phyloP scores from a whole-genome alignment of 64 coral and sea anemone genomes.

The Montipora foliosa region DNA sequence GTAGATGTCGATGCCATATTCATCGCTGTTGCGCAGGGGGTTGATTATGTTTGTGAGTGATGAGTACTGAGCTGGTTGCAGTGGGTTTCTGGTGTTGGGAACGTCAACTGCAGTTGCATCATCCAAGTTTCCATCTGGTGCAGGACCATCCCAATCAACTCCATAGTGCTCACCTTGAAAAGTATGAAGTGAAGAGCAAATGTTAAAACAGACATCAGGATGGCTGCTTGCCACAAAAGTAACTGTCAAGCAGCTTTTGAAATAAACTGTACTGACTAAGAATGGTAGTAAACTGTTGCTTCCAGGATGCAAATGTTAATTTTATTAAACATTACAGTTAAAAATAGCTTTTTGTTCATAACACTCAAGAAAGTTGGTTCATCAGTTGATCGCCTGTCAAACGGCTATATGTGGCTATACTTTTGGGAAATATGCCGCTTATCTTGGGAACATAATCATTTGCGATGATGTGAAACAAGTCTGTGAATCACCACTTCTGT shows the following conservation, averaged over 20 bases:
- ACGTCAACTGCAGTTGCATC: slow-evolving; percentile 28
- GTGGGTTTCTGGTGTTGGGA: slow-evolving; percentile 19
- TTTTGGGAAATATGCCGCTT: background rate
- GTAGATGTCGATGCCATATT: slow-evolving; percentile 6
- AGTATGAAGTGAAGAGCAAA: background rate
- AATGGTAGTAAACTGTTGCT: background rate
- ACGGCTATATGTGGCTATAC: background rate
- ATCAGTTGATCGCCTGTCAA: background rate
- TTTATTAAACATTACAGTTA: background rate
- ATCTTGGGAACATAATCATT: background rate
- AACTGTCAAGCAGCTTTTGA: background rate
- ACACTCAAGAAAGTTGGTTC: background rate
- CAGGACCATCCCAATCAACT: slow-evolving; percentile 7
- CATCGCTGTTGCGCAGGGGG: slow-evolving; percentile 16
- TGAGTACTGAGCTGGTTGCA: slow-evolving; percentile 20
- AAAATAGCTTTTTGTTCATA: background rate
- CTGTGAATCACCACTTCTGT: background rate
- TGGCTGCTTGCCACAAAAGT: background rate
- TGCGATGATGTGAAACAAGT: background rate
- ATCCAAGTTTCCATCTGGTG: slow-evolving; percentile 3
- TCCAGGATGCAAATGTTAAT: background rate
- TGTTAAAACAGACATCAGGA: slow-evolving; percentile 2
- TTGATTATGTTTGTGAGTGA: slow-evolving; percentile 28
- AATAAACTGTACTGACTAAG: background rate
- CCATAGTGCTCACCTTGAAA: background rate